Evolutionary conservation across 2,797 vertebrate genomes (phyloP).

Genomic region (Tolypeutes matacus): DNA sequence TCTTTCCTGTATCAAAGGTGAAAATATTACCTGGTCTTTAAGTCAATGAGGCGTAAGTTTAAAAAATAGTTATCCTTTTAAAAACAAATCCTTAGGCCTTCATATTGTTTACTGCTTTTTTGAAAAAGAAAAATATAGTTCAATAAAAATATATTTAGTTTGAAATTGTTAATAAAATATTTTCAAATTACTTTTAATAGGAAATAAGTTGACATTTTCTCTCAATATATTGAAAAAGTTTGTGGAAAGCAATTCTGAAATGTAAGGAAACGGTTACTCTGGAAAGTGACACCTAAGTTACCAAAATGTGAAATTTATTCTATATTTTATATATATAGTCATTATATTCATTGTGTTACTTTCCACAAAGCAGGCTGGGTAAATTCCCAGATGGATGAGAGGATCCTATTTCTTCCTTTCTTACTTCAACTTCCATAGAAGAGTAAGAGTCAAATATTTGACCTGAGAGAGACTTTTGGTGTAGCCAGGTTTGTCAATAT

Average conservation of each 20-base stretch:
- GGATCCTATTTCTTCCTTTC: neutral
- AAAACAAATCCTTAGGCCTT: constrained; percentile 48
- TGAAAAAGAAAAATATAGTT: neutral
- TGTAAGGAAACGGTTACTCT: neutral
- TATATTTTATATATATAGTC: constrained; percentile 28
- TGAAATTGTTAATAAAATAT: constrained; percentile 54
- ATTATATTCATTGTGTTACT: neutral
- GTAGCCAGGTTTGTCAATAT: neutral
- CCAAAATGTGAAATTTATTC: neutral
- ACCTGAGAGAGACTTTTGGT: neutral
- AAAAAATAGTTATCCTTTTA: neutral
- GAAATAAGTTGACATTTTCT: constrained; percentile 31
- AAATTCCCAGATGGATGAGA: neutral
- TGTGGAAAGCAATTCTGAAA: neutral
- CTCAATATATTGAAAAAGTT: neutral
- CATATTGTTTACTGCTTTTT: neutral
- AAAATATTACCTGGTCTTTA: neutral
- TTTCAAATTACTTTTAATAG: neutral
- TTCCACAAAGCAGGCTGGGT: neutral
- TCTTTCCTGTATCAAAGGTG: constrained; percentile 25
- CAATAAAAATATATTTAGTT: neutral
- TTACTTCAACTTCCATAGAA: neutral
- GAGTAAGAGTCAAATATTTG: neutral
- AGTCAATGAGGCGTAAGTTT: neutral
- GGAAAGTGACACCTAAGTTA: constrained; percentile 33